These are phyloP conservation scores for Lasius fuliginosus DNA, from an alignment of 2,888 invertebrate genomes.

Conservation along the genomic window DNA sequence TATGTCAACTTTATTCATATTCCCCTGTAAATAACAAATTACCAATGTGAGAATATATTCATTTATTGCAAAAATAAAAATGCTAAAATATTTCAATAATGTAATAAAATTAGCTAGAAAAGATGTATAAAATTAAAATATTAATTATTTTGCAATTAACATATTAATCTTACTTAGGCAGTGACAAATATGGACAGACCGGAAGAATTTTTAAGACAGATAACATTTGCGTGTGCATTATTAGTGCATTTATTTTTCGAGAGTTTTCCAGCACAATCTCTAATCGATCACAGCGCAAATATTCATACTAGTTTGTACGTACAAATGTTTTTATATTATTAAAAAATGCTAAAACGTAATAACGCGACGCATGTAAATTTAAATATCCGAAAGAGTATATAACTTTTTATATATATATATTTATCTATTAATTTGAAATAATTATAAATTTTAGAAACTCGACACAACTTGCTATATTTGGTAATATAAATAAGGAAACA, in stretches of 20 bases:
- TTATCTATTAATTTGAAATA: neutral
- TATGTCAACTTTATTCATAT: constrained; percentile 24
- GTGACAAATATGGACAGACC: constrained; percentile 31
- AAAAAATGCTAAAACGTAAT: neutral
- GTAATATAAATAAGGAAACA: too few species aligned
- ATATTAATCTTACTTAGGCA: constrained; percentile 35
- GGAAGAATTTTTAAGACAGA: constrained; percentile 38
- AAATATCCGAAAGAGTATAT: neutral
- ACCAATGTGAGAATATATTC: neutral
- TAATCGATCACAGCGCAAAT: constrained; percentile 54
- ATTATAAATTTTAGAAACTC: neutral
- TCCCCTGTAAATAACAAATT: neutral
- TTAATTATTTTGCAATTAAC: neutral
- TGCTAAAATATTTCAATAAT: constrained; percentile 1
- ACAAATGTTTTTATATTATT: neutral
- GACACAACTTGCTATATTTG: neutral
- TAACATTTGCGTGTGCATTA: constrained; percentile 28
- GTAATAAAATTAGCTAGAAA: neutral
- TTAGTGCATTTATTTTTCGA: constrained; percentile 47
- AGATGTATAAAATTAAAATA: constrained; percentile 1
- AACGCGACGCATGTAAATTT: neutral
- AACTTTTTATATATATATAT: neutral
- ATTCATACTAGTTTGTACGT: constrained; percentile 42
- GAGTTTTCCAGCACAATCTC: constrained; percentile 57
- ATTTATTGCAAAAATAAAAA: constrained; percentile 1